phyloP scores from a whole-genome alignment of 1,140 invertebrate species.

The Pseudomyrmex gracilis region DNA sequence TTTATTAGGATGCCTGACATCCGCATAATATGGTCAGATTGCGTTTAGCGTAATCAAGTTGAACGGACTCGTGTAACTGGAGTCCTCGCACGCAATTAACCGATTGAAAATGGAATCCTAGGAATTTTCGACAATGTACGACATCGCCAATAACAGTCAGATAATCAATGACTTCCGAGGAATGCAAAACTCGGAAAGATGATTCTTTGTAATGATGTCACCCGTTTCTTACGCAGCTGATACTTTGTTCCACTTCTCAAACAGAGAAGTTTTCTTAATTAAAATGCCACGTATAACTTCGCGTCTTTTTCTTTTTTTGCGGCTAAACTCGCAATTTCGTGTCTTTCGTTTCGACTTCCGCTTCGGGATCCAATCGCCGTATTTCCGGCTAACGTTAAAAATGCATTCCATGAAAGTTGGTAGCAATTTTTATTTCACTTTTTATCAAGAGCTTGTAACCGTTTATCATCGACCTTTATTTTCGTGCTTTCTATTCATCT shows the following conservation, averaged over 20 bases:
- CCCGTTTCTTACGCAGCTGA: background rate
- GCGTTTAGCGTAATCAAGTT: slow-evolving; percentile 49
- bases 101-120: slow-evolving; percentile 54
- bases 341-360: background rate
- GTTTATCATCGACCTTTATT: background rate
- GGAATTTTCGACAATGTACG: slow-evolving; percentile 32
- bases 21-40: slow-evolving; percentile 18
- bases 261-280: slow-evolving; percentile 21
- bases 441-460: background rate
- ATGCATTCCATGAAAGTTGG: background rate
- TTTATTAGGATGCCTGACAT: slow-evolving; percentile 25
- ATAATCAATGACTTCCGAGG: slow-evolving; percentile 25
- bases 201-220: background rate
- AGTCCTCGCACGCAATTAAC: slow-evolving; percentile 36
- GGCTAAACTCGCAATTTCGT: background rate
- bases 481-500: background rate
- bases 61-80: slow-evolving; percentile 27
- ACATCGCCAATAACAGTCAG: background rate
- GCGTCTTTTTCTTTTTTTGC: background rate
- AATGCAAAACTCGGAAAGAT: slow-evolving; percentile 14
- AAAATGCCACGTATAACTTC: background rate
- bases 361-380: background rate
- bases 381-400: slow-evolving; percentile 21
- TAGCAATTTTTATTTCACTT: slow-evolving; percentile 18
- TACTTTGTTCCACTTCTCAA: background rate